Evolutionary conservation across 2,113 vertebrate species (phyloP), one percentile per base, ranked within the genome.

Genomic region (Callipepla californica): DNA sequence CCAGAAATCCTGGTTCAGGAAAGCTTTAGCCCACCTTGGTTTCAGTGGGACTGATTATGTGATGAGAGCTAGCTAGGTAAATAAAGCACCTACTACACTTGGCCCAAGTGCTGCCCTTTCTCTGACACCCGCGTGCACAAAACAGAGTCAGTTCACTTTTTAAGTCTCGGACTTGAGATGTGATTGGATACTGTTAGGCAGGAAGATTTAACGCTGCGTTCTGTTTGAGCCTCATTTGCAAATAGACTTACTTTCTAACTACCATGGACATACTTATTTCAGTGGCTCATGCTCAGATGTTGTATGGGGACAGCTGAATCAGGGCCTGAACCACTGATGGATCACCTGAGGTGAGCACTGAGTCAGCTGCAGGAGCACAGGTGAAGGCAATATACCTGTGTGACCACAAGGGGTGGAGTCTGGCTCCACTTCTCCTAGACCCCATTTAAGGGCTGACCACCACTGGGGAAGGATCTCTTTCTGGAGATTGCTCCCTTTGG

Each of bases 241-340:
- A 94, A 72, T 40, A 89, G 36, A 34, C 25, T 96, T 58, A 74
- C 32, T 73, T 91, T 18, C 48, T n/a, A 86, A 45, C 44, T 80
- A 66, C 57, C 57, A 30, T 16, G 28, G 48, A 92, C 87, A 38
- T 42, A 36, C 51, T 83, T 68, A 14, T 23, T 59, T 67, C n/a
- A 87, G 47, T 30, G 50, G 32, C 67, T 87, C 5, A 0, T 3
- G n/a, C 15, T 65, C 61, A 87, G 40, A 40, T 40, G 40, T 40
- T 40, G 40, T 40, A 40, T 40, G 40, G 40, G 40, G 40, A 40
- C 40, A 13, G 40, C 11, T 40, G 40, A 40, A 40, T 40, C 40
- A 40, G 11, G 12, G 40, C 12, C 40, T 40, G 40, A 40, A 13
- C 40, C 12, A 40, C 40, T 40, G 40, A 40, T 12, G 11, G 40